Base-by-base conservation (phyloP, 2,113 vertebrate species). In the Tenebrosternarchus preto region DNA sequence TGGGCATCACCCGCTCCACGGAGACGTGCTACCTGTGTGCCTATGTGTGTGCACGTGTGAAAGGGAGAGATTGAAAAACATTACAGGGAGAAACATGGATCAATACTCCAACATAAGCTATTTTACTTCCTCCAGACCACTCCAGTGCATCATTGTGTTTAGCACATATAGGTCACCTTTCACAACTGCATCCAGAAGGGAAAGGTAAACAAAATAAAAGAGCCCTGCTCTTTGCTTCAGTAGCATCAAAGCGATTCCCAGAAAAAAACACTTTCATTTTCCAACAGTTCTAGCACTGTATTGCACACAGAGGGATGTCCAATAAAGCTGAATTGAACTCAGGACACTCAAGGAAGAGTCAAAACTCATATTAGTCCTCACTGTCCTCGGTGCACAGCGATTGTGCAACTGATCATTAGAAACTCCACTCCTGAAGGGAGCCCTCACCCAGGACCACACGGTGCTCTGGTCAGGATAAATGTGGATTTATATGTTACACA, bases 1-100 rank as follows among this genome's bases (percentile, higher is more conserved):
- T 22, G 64, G 64, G 31, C 33, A n/a, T 39, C 33, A 39, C 31
- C 64, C 39, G 64, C 31, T 68, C 33, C 39, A 68, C 64, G 39
- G 36, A 39, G 64, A 36, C 33, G 11, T 15, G 36, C 6, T 68
- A 39, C 19, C 36, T 59, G 66, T 79, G 56, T 70, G 66, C 43
- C n/a, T 39, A 50, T 78, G 46, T 53, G 24, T 67, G 76, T 33
- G 46, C 55, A 43, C 9, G 29, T 2, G 20, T 36, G 36, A 50
- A 16, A 29, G 46, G 55, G 39, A 67, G n/a, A n/a, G n/a, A n/a
- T 31, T 43, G 66, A 77, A 77, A 24, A 17, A 68, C 66, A 77
- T 46, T 68, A 43, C 6, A 43, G 39, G 67, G 1, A 25, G 56
- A 55, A 79, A 70, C 63, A 31, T 66, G 36, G 27, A 22, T 76